Evolutionary conservation across 2,888 invertebrate species (phyloP), one percentile per base, ranked within the genome.

Genomic region (Dioctria linearis): DNA sequence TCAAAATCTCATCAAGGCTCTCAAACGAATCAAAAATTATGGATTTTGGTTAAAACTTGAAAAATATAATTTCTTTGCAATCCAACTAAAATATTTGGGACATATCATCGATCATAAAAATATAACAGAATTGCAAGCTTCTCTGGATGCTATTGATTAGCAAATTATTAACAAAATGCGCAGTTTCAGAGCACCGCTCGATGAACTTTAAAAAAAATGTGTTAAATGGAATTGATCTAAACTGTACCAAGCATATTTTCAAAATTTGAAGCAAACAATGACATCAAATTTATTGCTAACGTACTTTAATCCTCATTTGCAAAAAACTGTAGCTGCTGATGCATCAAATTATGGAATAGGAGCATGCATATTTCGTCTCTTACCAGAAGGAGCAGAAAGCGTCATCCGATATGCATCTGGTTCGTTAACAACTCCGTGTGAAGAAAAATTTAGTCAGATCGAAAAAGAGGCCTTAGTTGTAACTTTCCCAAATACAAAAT

Each of bases 241-340:
- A 54, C 5, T 25, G 3, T 78, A 79, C 67, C 73, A 83, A 67
- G 51, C 82, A 39, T 69, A 76, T 2, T 83, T 83, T 66, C 0
- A 61, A 13, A 69, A 81, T 39, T 71, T 80, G 9, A 82, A 83
- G 63, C 4, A 63, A 2, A 57, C 82, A 40, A 79, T 82, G 5
- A 9, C 80, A 40, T 83, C 82, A 54, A 80, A 83, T 11, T 79
- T 83, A 8, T 57, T 81, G 76, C 43, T 61, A 4, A 61, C 25
- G 4, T 9, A 61, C 25, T 61, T 66, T n/a, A 42, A 61, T 39
- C 61, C 61, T 4, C 4, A 61, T 5, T 61, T 61, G 4, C 5
- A 25, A 3, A 61, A 6, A 25, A 9, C 3, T 6, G 61, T 61
- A 61, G 61, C 61, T 5, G 61, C 61, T 61, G 61, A 61, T 37